Evolutionary conservation across 2,113 vertebrate species (phyloP), one percentile per base, ranked within the genome.

Genomic region (Notarius lentiginosus): DNA sequence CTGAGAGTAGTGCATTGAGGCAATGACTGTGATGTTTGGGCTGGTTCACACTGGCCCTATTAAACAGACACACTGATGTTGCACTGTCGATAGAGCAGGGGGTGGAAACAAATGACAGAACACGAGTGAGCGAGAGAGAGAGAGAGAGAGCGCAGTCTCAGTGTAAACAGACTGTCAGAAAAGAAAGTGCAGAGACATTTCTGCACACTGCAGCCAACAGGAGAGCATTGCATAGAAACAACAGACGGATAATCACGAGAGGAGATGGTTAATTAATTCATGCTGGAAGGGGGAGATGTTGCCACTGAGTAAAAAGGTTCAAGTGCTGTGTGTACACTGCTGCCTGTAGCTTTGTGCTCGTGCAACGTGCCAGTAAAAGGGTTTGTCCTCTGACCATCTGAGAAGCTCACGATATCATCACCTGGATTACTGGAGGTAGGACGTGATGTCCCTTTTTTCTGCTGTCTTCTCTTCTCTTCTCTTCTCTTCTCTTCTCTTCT

Each of bases 251-350:
- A 86, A 90, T 85, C 86, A 84, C 24, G 51, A 83, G 86, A 68
- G 84, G 60, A 77, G 41, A 70, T 60, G 83, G 88, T 92, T 93
- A 90, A 94, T 95, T 88, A 94, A 95, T 94, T 94, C 91, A 92
- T 91, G 82, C 86, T 91, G 90, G 91, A 93, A 87, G 92, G 90
- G 90, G 93, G 92, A 92, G 93, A 94, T 93, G 91, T 92, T 91
- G 84, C 91, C 70, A 85, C 91, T 89, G 84, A 88, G 75, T 61
- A 89, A 84, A 79, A 87, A 86, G 89, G 89, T 89, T 93, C 72
- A 87, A 89, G 88, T 87, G 89, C 88, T 85, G 88, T 89, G 85
- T 87, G 86, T 51, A 89, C 87, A 56, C 90, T 85, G 90, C 91
- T 91, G 90, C 89, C 86, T 87, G 90, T 81, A 90, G 90, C 90